Conservation (phyloP, 2,797 vertebrate species). For the Phrynocephalus forsythii region DNA sequence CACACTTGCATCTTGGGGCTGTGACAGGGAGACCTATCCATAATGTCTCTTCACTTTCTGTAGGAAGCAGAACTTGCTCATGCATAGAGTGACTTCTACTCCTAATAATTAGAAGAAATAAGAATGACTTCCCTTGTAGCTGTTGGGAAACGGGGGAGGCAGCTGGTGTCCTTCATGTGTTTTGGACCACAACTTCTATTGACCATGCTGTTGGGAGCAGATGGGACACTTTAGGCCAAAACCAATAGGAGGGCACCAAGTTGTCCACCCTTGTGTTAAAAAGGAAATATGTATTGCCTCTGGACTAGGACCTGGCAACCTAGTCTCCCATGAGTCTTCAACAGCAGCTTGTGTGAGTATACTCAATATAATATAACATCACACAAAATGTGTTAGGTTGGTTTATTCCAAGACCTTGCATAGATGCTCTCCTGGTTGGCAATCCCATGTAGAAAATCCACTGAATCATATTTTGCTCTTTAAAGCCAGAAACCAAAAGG, state of each 20-base stretch:
- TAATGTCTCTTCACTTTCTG: no score
- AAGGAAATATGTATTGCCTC: neutral
- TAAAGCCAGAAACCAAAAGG: neutral
- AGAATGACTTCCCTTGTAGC: no score
- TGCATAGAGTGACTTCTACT: no score
- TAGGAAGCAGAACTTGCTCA: no score
- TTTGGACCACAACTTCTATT: neutral
- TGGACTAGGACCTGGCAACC: neutral
- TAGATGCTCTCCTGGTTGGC: neutral
- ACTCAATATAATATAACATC: neutral
- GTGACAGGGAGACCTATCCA: no score
- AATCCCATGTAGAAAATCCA: neutral
- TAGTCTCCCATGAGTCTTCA: no score
- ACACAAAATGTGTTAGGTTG: neutral
- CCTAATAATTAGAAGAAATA: no score
- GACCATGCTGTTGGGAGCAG: neutral
- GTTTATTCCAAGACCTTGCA: neutral
- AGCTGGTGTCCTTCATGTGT: neutral
- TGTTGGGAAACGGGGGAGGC: no score
- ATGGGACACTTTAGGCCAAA: neutral
- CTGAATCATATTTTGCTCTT: no score
- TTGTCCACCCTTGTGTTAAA: neutral
- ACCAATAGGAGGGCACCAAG: neutral
- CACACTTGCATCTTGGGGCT: no score
- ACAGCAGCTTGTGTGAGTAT: neutral